Evolutionary conservation across 2,113 vertebrate genomes (phyloP).

Genomic region (Scalopus aquaticus): DNA sequence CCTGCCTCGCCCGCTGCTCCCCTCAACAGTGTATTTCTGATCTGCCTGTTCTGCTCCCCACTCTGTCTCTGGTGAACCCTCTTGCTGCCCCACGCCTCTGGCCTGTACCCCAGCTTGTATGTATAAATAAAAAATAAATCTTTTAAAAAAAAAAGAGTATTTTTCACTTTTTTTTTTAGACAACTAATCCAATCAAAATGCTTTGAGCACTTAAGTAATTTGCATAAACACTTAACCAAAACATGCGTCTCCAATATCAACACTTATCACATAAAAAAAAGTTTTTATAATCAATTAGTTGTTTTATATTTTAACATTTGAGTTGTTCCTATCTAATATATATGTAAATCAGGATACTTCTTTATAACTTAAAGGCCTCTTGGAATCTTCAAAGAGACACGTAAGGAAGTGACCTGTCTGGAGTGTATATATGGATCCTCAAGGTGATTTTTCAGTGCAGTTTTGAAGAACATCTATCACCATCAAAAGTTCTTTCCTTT

Average conservation of each 20-base stretch:
- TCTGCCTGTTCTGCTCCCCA: no score
- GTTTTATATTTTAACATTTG: constrained; percentile 12
- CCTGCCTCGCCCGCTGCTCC: no score
- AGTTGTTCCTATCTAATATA: not conserved
- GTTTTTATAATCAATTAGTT: not conserved
- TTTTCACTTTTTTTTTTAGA: not conserved
- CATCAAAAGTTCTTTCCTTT: not conserved
- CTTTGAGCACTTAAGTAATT: not conserved
- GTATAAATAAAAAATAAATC: no score
- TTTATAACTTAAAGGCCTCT: not conserved
- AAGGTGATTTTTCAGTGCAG: not conserved
- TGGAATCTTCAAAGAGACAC: not conserved
- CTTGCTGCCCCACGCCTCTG: no score
- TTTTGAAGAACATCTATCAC: not conserved
- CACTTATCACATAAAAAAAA: not conserved
- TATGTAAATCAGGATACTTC: not conserved
- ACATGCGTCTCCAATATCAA: not conserved
- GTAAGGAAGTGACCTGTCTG: not conserved
- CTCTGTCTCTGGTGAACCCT: no score
- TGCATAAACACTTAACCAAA: not conserved
- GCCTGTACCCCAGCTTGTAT: no score
- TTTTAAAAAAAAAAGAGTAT: no score
- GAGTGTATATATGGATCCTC: not conserved
- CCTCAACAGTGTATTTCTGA: no score
- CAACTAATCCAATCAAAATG: not conserved